Conservation (phyloP, 2,888 invertebrate species). For the Gymnosoma rotundatum region DNA sequence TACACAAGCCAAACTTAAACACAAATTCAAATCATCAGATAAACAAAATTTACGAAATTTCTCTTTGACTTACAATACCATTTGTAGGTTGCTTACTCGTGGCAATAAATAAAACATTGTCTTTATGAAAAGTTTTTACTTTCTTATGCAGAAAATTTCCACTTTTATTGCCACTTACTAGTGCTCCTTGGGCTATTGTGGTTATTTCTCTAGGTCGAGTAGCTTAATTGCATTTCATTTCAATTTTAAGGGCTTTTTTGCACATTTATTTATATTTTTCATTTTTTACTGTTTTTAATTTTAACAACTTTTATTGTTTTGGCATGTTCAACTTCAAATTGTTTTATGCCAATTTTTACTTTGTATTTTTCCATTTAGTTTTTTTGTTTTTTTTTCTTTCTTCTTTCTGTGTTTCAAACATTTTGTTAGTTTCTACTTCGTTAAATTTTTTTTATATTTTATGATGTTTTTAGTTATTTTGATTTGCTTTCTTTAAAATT, state of each 20-base stretch:
- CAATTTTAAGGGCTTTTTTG: slow-evolving; percentile 53
- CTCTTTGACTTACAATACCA: background rate
- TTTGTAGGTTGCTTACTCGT: background rate
- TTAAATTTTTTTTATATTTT: slow-evolving; percentile 26
- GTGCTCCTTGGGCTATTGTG: slow-evolving; percentile 20
- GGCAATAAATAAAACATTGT: background rate
- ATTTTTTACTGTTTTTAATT: slow-evolving; percentile 16
- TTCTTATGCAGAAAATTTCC: slow-evolving; percentile 27
- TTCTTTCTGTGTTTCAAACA: slow-evolving; percentile 16
- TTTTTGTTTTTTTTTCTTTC: background rate
- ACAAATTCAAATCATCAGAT: no score
- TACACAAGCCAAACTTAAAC: no score
- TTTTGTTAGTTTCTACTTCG: slow-evolving; percentile 27
- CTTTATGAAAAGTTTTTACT: slow-evolving; percentile 17
- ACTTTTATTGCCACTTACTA: slow-evolving; percentile 33
- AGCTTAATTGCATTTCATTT: slow-evolving; percentile 69
- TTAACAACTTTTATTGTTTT: slow-evolving; percentile 65
- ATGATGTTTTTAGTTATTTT: slow-evolving; percentile 2
- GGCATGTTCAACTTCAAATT: slow-evolving; percentile 60
- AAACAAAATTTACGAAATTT: no score
- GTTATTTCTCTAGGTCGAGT: slow-evolving; percentile 59
- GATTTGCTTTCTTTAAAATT: slow-evolving; percentile 34
- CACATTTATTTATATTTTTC: slow-evolving; percentile 12
- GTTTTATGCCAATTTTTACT: slow-evolving; percentile 50
- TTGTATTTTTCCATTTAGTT: slow-evolving; percentile 6